Conservation (phyloP, 2,113 vertebrate species). For the Melanocharis versteri region DNA sequence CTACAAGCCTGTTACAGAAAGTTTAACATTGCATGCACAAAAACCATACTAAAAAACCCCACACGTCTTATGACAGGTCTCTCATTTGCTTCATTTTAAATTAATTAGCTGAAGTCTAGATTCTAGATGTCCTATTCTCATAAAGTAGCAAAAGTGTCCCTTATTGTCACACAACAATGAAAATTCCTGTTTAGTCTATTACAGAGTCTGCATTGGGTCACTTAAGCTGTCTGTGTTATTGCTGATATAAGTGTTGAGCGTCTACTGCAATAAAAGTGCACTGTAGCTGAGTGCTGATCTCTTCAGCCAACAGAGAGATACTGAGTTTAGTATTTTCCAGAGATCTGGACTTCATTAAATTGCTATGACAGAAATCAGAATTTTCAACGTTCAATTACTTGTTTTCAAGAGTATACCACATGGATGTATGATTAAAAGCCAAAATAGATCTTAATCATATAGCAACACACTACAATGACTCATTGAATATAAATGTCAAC, state of each 20-base stretch:
- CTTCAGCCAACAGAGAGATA: not conserved
- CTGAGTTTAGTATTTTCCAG: not conserved
- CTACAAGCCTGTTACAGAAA: not conserved
- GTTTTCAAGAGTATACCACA: constrained; percentile 57
- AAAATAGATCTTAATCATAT: constrained; percentile 71
- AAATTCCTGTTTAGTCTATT: not conserved
- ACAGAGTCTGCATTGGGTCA: not conserved
- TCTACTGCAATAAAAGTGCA: not conserved
- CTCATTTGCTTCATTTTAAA: not conserved
- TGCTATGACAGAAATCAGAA: not conserved
- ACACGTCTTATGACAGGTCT: not conserved
- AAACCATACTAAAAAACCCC: not conserved
- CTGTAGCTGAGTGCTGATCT: not conserved
- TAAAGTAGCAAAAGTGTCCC: not conserved
- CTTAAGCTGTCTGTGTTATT: not conserved
- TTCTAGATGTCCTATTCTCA: not conserved
- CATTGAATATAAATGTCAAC: constrained; percentile 65
- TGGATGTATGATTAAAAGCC: constrained; percentile 62
- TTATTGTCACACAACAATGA: not conserved
- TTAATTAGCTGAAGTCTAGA: not conserved
- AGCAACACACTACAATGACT: constrained; percentile 62
- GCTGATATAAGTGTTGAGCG: not conserved
- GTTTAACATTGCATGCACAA: not conserved
- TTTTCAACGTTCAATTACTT: constrained; percentile 54
- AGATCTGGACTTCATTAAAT: not conserved